Evolutionary conservation across 2,888 invertebrate species (phyloP), one percentile per base, ranked within the genome.

Genomic region (Eumerus sabulonum): DNA sequence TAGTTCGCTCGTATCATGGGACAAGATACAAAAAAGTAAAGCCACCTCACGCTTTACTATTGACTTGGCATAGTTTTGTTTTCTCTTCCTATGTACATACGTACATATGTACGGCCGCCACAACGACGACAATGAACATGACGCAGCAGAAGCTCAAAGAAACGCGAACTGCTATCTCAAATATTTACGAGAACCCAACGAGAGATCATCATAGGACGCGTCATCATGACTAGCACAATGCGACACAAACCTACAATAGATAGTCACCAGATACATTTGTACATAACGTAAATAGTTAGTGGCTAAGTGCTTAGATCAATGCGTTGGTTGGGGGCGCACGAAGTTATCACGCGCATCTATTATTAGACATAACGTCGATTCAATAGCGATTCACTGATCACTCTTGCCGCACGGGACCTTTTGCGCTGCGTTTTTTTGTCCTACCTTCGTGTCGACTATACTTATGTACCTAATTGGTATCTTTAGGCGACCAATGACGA

Each of bases 341-440:
- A 44, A 59, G 53, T 64, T 70, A 70, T 70, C 64, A 70, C 53
- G 68, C 70, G 64, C 72, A 17, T 57, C 77, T 72, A 72, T 72
- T 63, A 59, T 60, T 64, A 76, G 59, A 70, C 36, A 18, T 40
- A 63, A 27, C 57, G 19, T 47, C 14, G 35, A 53, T 47, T 60
- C 56, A 47, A 72, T 47, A 40, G 17, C 36, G 59, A 27, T 48
- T 18, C 27, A 44, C 66, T 40, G 73, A 73, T 79, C 77, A 54
- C 59, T 64, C 48, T 35, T 53, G 62, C 72, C 56, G 57, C 51
- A 62, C 56, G 76, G 56, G 48, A 70, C 18, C 42, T 36, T 38
- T 38, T 54, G 27, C 27, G 40, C 40, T 54, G 54, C 35, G 44
- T 53, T 36, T 64, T 44, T 18, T 16, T 1, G 35, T 45, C 57